Conservation (phyloP, 2,888 invertebrate species). For the Aphodius sticticus region DNA sequence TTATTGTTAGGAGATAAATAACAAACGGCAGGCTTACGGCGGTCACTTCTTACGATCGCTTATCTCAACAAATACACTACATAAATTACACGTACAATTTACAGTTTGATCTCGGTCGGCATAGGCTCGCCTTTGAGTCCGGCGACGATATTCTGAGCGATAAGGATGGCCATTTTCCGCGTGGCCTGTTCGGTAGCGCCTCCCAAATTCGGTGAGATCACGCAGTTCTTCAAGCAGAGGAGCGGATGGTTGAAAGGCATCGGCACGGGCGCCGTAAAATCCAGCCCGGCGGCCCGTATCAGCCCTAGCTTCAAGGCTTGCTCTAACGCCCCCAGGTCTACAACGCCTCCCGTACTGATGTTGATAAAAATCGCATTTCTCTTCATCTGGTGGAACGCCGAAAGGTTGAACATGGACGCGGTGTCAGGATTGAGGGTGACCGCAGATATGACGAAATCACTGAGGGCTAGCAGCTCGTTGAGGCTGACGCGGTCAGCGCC, state of each 20-base stretch:
- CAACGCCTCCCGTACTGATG: constrained; percentile 16
- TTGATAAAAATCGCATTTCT: constrained; percentile 9
- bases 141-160: constrained; percentile 16
- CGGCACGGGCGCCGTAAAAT: constrained; percentile 6
- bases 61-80: too few species aligned
- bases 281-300: constrained; percentile 15
- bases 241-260: constrained; percentile 10
- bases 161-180: constrained; percentile 6
- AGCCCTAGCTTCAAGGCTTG: constrained; percentile 10
- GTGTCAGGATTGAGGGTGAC: constrained; percentile 21
- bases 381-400: constrained; percentile 10
- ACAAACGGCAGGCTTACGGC: too few species aligned
- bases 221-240: constrained; percentile 9
- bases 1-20: too few species aligned
- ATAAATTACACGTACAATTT: constrained; percentile 9
- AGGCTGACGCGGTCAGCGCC: background rate
- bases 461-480: constrained; percentile 18
- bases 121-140: constrained; percentile 18
- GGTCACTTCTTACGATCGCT: too few species aligned
- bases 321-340: constrained; percentile 5
- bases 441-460: constrained; percentile 18
- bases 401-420: constrained; percentile 14
- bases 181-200: constrained; percentile 5
- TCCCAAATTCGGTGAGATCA: constrained; percentile 11
- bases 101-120: constrained; percentile 16